phyloP scores from a whole-genome alignment of 2,113 vertebrate species.

The Ictalurus furcatus region DNA sequence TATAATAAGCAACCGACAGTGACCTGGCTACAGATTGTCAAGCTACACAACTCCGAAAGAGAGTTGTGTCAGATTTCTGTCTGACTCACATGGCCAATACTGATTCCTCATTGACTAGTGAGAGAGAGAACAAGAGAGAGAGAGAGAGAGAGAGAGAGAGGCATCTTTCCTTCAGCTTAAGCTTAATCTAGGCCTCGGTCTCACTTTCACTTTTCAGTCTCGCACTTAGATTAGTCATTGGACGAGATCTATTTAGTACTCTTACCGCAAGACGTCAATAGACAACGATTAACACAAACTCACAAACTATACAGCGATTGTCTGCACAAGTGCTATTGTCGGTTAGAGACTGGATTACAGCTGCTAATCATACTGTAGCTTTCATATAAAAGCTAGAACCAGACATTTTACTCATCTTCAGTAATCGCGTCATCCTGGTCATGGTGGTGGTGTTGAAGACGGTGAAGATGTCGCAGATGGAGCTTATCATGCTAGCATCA shows the following conservation, averaged over 20 bases:
- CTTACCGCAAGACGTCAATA: background rate
- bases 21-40: background rate
- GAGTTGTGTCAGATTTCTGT: background rate
- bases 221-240: background rate
- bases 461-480: background rate
- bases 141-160: background rate
- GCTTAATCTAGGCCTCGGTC: background rate
- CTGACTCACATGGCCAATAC: background rate
- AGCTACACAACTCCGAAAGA: background rate
- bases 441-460: background rate
- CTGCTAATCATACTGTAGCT: background rate
- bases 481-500: background rate
- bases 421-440: background rate
- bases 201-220: background rate
- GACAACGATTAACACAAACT: constrained; percentile 2
- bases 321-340: background rate
- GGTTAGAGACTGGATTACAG: background rate
- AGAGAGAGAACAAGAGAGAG: background rate
- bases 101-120: background rate
- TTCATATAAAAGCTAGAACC: no score
- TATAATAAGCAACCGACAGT: constrained; percentile 32
- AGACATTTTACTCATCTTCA: background rate
- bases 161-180: background rate
- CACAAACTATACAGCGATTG: background rate
- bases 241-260: background rate